Conservation (phyloP, 1,140 invertebrate genomes). For the Chironomus tepperi region DNA sequence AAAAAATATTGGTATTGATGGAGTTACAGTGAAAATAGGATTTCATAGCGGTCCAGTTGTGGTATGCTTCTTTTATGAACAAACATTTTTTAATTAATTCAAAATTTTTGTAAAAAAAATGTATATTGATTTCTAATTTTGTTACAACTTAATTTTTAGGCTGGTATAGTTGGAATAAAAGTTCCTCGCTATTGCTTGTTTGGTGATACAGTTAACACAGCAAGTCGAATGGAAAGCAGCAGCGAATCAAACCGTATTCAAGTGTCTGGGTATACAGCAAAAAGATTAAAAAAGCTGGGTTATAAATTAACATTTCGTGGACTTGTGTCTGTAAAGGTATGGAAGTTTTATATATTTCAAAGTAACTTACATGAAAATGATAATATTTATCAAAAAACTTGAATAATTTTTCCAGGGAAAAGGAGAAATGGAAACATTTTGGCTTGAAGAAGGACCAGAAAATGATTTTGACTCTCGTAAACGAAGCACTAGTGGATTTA, state of each 20-base stretch:
- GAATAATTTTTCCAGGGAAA: slow-evolving; percentile 58
- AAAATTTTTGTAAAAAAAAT: no score
- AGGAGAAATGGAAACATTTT: slow-evolving; percentile 79
- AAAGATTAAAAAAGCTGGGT: slow-evolving; percentile 38
- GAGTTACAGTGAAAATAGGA: slow-evolving; percentile 54
- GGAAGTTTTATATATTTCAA: no score
- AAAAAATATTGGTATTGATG: slow-evolving; percentile 45
- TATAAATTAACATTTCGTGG: slow-evolving; percentile 59
- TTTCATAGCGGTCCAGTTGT: slow-evolving; percentile 69
- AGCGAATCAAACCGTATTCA: slow-evolving; percentile 39
- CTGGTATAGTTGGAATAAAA: slow-evolving; percentile 69
- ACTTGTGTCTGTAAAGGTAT: slow-evolving; percentile 65
- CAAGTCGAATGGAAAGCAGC: slow-evolving; percentile 65
- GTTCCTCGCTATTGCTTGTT: slow-evolving; percentile 71
- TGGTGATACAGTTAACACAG: slow-evolving; percentile 82
- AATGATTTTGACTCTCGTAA: background rate
- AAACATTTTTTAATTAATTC: no score
- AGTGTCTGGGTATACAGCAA: slow-evolving; percentile 37
- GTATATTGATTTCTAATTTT: no score
- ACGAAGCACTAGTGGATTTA: background rate
- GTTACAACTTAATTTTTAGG: background rate
- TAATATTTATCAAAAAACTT: slow-evolving; percentile 27
- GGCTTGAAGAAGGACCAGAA: slow-evolving; percentile 49
- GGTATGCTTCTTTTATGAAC: slow-evolving; percentile 31
- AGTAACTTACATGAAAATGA: no score